Percentiles rank a stretch among this genome's conserved stretches.
Conservation (phyloP, 2,888 invertebrate species). For the Cryptosula pallasiana region DNA sequence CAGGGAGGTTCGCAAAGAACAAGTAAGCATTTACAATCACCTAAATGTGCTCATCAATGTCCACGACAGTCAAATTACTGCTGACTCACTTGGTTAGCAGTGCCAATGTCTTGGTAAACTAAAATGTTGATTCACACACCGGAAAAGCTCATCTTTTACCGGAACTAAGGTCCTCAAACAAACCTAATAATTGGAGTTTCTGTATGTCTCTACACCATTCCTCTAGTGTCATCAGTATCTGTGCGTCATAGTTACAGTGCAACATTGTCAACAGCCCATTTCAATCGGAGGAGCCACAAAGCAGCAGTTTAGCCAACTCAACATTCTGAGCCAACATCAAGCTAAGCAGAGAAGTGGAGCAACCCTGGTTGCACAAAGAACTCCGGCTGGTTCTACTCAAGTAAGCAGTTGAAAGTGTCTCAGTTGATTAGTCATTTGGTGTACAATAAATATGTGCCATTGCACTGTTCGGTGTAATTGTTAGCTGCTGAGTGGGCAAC, state of each 20-base stretch:
- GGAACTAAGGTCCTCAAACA: neutral
- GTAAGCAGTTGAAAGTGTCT: too few species aligned
- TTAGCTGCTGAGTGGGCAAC: constrained; percentile 45
- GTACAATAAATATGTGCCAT: too few species aligned
- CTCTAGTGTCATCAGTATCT: too few species aligned
- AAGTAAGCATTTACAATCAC: neutral
- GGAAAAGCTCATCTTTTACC: neutral
- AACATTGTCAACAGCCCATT: constrained; percentile 11
- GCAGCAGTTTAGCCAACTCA: constrained; percentile 21
- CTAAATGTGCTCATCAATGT: neutral
- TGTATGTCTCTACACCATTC: neutral
- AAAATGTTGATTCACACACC: neutral
- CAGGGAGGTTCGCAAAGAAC: neutral
- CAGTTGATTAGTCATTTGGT: too few species aligned
- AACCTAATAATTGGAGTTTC: neutral
- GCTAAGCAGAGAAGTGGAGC: constrained; percentile 30
- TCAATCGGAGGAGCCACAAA: constrained; percentile 12
- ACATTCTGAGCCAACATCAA: constrained; percentile 29
- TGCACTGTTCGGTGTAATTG: too few species aligned
- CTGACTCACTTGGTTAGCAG: neutral
- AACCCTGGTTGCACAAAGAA: constrained; percentile 20
- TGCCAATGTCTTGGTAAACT: constrained; percentile 10
- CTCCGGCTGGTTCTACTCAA: neutral
- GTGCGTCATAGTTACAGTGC: constrained; percentile 21
- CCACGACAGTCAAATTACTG: constrained; percentile 3